phyloP scores from a whole-genome alignment of 2,888 invertebrate genomes.

The Cerceris ruficornis region DNA sequence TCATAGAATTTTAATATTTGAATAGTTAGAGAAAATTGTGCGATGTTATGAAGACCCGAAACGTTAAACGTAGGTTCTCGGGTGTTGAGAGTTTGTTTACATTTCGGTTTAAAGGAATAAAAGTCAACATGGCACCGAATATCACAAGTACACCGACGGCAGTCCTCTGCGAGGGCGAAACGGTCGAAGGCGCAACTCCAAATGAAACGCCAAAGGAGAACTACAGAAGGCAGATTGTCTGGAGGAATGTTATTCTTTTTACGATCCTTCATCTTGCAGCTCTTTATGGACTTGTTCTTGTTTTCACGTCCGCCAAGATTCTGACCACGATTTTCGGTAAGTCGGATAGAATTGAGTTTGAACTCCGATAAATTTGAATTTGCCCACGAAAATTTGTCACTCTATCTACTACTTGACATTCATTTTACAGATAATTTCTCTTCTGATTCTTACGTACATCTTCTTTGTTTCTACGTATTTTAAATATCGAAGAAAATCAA shows the following conservation, averaged over 20 bases:
- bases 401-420: too few relatives aligned
- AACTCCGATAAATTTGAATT: background rate
- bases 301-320: slow-evolving; percentile 89
- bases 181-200: slow-evolving; percentile 42
- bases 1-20: too few relatives aligned
- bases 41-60: background rate
- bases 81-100: background rate
- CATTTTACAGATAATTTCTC: too few relatives aligned
- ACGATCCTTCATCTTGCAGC: slow-evolving; percentile 89
- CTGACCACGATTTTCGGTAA: slow-evolving; percentile 89
- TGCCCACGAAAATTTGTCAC: too few relatives aligned
- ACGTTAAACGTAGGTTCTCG: background rate
- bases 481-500: too few relatives aligned
- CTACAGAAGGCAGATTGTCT: slow-evolving; percentile 84
- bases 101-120: slow-evolving; percentile 50
- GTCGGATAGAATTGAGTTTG: slow-evolving; percentile 72
- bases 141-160: slow-evolving; percentile 80
- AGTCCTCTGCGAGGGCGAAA: slow-evolving; percentile 79
- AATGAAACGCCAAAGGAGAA: slow-evolving; percentile 37
- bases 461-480: too few relatives aligned
- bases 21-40: too few relatives aligned
- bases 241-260: slow-evolving; percentile 92
- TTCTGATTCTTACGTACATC: too few relatives aligned
- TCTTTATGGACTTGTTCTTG: slow-evolving; percentile 89
- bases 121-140: slow-evolving; percentile 81